Conservation (phyloP, 2,113 vertebrate species). For the Nipponia nippon region DNA sequence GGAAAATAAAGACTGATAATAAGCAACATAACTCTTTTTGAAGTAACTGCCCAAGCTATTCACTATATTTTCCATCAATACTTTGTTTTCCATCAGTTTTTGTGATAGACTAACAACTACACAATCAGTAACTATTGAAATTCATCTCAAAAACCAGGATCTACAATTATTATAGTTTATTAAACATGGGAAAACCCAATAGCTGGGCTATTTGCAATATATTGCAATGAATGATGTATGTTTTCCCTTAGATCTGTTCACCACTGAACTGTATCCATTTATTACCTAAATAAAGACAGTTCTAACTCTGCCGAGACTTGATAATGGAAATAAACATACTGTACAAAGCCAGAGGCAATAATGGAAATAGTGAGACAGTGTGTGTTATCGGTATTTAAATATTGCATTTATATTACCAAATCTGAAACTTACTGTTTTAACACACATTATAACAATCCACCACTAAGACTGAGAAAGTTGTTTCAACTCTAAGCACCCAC, state of each 20-base stretch:
- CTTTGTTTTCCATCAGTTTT: not conserved
- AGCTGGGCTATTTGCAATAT: slow-evolving; percentile 2
- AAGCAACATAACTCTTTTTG: not conserved
- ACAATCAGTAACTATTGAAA: not conserved
- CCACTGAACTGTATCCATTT: not conserved
- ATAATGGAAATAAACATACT: not conserved
- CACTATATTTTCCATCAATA: not conserved
- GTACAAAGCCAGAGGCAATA: not conserved
- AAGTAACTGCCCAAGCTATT: not conserved
- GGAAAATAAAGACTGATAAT: not conserved
- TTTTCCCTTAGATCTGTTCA: slow-evolving; percentile 33
- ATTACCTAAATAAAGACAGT: slow-evolving; percentile 12
- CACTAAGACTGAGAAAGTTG: not conserved
- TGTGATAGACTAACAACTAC: not conserved
- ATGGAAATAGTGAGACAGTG: not conserved
- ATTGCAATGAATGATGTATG: not conserved
- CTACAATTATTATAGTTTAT: not conserved
- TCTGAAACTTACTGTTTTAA: not conserved
- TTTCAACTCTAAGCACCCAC: not conserved
- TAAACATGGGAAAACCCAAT: not conserved
- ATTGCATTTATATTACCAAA: not conserved
- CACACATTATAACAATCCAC: not conserved
- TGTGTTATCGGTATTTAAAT: not conserved
- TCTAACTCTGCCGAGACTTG: not conserved
- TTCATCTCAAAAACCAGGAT: not conserved